A percentile compares a stretch with the other conserved stretches of the same genome.
phyloP scores from a whole-genome alignment of 2,888 invertebrate species.

The Dioctria linearis region DNA sequence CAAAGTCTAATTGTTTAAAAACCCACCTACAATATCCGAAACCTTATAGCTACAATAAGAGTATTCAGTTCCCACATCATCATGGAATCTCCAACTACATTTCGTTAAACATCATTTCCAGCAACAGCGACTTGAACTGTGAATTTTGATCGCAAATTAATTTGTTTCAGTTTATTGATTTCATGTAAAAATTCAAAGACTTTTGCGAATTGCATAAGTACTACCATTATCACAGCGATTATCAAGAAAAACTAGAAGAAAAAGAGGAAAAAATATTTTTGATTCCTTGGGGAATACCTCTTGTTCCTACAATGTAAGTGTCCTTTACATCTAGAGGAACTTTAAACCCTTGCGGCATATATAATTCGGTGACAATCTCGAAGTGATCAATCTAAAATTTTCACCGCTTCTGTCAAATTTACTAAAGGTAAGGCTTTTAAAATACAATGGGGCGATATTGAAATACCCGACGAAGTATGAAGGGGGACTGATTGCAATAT shows the following conservation, averaged over 20 bases:
- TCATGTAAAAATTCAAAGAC: background rate
- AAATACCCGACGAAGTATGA: background rate
- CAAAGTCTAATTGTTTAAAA: too few species aligned
- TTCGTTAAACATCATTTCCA: too few species aligned
- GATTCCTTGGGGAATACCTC: slow-evolving; percentile 7
- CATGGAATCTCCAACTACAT: too few species aligned
- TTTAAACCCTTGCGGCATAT: slow-evolving; percentile 53
- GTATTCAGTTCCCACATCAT: too few species aligned
- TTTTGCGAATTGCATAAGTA: background rate
- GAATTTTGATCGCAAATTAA: background rate
- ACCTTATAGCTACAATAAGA: too few species aligned
- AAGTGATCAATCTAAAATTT: slow-evolving; percentile 72
- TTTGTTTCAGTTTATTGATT: background rate
- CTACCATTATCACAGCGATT: background rate
- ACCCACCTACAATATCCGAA: too few species aligned
- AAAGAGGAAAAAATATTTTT: background rate
- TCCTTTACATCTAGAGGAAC: slow-evolving; percentile 36
- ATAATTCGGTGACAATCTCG: slow-evolving; percentile 60
- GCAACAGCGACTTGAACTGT: too few species aligned
- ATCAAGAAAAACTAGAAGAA: slow-evolving; percentile 9
- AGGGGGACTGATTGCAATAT: slow-evolving; percentile 32
- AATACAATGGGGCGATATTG: slow-evolving; percentile 6
- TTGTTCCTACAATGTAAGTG: background rate
- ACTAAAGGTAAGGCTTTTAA: slow-evolving; percentile 59
- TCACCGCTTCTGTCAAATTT: slow-evolving; percentile 70